These are phyloP conservation scores for Heterotilapia buettikoferi DNA, from an alignment of 2,113 vertebrate species.

Conservation along the genomic window DNA sequence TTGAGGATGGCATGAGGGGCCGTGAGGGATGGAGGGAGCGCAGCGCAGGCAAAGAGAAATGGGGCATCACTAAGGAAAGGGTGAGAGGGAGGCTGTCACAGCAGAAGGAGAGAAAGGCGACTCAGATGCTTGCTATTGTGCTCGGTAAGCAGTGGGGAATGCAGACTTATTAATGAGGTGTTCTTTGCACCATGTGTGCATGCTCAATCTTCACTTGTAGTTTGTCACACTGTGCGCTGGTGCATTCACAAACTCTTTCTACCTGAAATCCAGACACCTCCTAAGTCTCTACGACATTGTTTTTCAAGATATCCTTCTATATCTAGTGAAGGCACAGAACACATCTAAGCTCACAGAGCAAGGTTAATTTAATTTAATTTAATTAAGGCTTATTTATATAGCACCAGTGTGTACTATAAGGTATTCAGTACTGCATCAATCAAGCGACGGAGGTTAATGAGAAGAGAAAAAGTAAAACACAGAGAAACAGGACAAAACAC, in stretches of 20 bases:
- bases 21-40: conserved; percentile 57
- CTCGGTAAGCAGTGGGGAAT: conserved; percentile 57
- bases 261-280: not conserved
- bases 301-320: not conserved
- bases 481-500: not conserved
- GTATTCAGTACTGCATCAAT: not conserved
- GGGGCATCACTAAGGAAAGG: conserved; percentile 59
- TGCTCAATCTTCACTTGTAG: not conserved
- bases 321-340: not conserved
- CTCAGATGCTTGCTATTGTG: conserved; percentile 77
- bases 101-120: conserved; percentile 77
- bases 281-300: not conserved
- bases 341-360: not conserved
- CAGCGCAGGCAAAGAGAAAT: conserved; percentile 45
- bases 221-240: not conserved
- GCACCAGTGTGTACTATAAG: not conserved
- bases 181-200: not conserved
- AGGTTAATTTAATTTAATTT: not conserved
- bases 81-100: conserved; percentile 69
- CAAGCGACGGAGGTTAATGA: not conserved
- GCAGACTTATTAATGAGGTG: not conserved
- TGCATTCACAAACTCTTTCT: not conserved
- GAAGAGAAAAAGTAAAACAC: not conserved
- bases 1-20: conserved; percentile 53
- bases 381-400: not conserved